These are phyloP conservation scores for Hypselothyrea guttata DNA, from an alignment of 2,888 invertebrate genomes.

Conservation along the genomic window DNA sequence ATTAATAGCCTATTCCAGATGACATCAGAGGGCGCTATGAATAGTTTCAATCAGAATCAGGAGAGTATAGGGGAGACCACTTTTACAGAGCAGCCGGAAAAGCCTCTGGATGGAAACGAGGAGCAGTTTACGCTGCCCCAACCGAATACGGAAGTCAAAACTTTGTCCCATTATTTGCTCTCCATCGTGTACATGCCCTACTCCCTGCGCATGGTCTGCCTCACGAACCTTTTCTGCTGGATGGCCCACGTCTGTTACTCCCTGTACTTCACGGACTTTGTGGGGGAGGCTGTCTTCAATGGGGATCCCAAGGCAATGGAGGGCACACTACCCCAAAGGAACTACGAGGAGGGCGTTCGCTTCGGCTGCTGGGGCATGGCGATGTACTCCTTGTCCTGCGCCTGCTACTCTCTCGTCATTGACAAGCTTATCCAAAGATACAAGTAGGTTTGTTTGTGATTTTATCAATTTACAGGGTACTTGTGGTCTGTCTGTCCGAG, in stretches of 20 bases:
- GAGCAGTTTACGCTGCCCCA: conserved; percentile 14
- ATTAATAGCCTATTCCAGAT: not conserved
- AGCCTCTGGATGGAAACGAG: conserved; percentile 5
- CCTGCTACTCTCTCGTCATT: conserved; percentile 94
- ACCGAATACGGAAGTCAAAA: conserved; percentile 80
- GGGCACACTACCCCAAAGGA: conserved; percentile 85
- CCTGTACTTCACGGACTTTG: conserved; percentile 97
- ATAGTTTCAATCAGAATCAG: conserved; percentile 1
- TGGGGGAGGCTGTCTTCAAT: conserved; percentile 81
- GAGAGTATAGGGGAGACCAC: conserved; percentile 60
- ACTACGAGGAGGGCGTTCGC: conserved; percentile 95
- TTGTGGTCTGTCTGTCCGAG: too few relatives aligned
- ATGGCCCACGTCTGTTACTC: conserved; percentile 99
- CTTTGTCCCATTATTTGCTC: conserved; percentile 90
- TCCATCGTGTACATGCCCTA: conserved; percentile 96
- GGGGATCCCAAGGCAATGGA: conserved; percentile 86
- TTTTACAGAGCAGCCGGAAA: conserved; percentile 39
- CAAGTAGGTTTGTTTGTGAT: too few relatives aligned
- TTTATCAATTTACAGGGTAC: too few relatives aligned
- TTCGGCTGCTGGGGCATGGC: conserved; percentile 99
- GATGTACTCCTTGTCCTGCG: conserved; percentile 96
- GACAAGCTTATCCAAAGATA: conserved; percentile 91
- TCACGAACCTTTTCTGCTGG: conserved; percentile 98
- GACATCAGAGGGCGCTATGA: not conserved
- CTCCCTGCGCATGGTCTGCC: conserved; percentile 92